Base-by-base conservation (phyloP, 2,797 vertebrate genomes). In the Gallirallus australis region DNA sequence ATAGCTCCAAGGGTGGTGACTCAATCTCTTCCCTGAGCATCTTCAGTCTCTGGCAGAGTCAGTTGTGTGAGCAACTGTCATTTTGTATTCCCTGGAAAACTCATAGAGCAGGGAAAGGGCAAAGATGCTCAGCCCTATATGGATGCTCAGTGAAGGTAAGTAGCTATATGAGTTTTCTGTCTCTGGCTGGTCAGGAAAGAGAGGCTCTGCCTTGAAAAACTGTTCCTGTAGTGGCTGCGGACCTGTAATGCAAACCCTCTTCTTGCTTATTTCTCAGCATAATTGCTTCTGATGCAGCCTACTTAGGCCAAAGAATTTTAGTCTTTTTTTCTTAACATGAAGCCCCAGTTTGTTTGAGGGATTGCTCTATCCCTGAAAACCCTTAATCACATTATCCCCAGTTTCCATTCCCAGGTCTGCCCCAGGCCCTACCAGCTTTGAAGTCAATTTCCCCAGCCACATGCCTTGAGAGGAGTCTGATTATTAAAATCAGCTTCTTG, bases 401-500 rank as follows among this genome's bases (percentile, higher is more conserved):
- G 63, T 69, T 96, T 86, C 88, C 81, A 93, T 90, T 96, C 39
- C 25, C 35, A 79, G n/a, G 45, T 79, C 47, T 90, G 87, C 80
- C 65, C n/a, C 48, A 59, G 86, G 71, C 63, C 21, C 39, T 93
- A 30, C 28, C 9, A 63, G 63, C 83, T 90, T 86, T 95, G 86
- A 94, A 94, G 81, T 73, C 23, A 68, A 48, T 69, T 94, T 93
- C 69, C 59, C 70, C 28, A 68, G 57, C 33, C 50, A 78, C 33
- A 76, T 59, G 42, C 63, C 66, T 72, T 45, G 24, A 82, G 60
- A 93, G n/a, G 73, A 89, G 9, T 31, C 42, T 76, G 37, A 63
- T 86, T 90, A 93, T 76, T 94, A 82, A 88, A 89, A 89, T 94
- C 80, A 79, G 63, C 73, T 94, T 90, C 73, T 89, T 75, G 59